Base-by-base conservation (phyloP, 64 coral and sea anemone genomes). In the Porites lutea region DNA sequence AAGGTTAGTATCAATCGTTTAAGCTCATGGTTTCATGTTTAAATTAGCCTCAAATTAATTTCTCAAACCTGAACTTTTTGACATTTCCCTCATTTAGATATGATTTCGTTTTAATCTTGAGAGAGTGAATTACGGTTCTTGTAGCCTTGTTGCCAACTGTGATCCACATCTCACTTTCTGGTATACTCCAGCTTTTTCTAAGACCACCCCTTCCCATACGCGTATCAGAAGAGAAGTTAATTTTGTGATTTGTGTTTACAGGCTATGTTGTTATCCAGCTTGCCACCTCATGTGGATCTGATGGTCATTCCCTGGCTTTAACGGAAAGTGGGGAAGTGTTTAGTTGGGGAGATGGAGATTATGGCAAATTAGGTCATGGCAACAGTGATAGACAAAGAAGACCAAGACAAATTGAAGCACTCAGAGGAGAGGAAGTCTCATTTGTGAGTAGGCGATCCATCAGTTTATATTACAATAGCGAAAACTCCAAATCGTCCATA, bases 301-400 rank as follows among this genome's bases (percentile, higher is more conserved):
- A 96, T 73, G 95, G 95, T 11, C 95, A 96, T 65, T 96, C 95
- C 2, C 74, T 96, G 10, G 95, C 95, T 44, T 44, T 96, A 47
- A 96, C 95, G 15, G 95, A 96, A 18, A 96, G 95, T 57, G 91
- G 91, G 11, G 95, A 96, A 60, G 95, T 96, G 73, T 96, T 96
- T 27, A 96, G 95, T 45, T 96, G 95, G 95, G 95, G 95, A 15
- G 95, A 96, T 70, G 95, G 95, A 15, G 95, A 96, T 47, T 96
- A 96, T 55, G 95, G 95, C 8, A 96, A 96, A 66, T 80, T 96
- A 13, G 95, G 95, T 10, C 95, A 96, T 63, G 95, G 95, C 12
- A 96, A 92, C 19, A 93, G 95, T 57, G 95, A 96, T 52, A 90
- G 95, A 46, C 95, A 96, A 73, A 69, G 95, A 60, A 50, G 95